These are phyloP conservation scores for Micromys minutus DNA, from an alignment of 2,113 vertebrate genomes.

Conservation along the genomic window DNA sequence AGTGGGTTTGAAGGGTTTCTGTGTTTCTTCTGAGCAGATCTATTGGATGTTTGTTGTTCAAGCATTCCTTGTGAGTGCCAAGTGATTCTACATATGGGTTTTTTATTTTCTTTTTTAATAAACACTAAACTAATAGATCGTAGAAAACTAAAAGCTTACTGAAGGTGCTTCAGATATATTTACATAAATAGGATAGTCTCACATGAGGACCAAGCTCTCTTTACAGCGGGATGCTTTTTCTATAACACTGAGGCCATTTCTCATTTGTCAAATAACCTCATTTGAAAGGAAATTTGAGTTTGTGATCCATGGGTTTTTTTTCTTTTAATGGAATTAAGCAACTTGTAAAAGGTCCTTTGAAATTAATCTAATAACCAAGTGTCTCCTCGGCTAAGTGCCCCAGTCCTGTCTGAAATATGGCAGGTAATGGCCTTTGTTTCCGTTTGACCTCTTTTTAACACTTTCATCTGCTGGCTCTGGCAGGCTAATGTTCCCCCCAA, in stretches of 20 bases:
- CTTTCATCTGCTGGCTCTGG: slow-evolving; percentile 60
- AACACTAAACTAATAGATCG: slow-evolving; percentile 84
- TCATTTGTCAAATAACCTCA: slow-evolving; percentile 79
- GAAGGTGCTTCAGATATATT: slow-evolving; percentile 87
- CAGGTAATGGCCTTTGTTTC: slow-evolving; percentile 3
- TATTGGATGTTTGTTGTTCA: slow-evolving; percentile 68
- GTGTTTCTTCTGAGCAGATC: slow-evolving; percentile 69
- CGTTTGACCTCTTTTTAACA: slow-evolving; percentile 52
- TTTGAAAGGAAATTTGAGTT: slow-evolving; percentile 79
- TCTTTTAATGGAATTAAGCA: slow-evolving; percentile 63
- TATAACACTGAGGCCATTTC: slow-evolving; percentile 61
- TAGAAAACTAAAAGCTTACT: slow-evolving; percentile 89
- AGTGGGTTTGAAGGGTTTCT: slow-evolving; percentile 69
- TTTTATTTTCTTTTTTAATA: slow-evolving; percentile 85
- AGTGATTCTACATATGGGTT: slow-evolving; percentile 70
- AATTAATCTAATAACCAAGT: slow-evolving; percentile 79
- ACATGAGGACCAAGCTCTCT: slow-evolving; percentile 82
- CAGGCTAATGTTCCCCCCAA: slow-evolving; percentile 20
- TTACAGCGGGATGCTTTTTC: slow-evolving; percentile 75
- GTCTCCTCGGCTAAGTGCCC: slow-evolving; percentile 69
- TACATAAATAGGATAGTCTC: slow-evolving; percentile 86
- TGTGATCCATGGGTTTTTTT: slow-evolving; percentile 63
- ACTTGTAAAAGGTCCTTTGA: slow-evolving; percentile 78
- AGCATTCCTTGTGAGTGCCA: slow-evolving; percentile 74
- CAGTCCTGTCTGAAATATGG: slow-evolving; percentile 43